Base-by-base conservation (phyloP, 1,140 invertebrate genomes). In the Harpegnathos saltator region DNA sequence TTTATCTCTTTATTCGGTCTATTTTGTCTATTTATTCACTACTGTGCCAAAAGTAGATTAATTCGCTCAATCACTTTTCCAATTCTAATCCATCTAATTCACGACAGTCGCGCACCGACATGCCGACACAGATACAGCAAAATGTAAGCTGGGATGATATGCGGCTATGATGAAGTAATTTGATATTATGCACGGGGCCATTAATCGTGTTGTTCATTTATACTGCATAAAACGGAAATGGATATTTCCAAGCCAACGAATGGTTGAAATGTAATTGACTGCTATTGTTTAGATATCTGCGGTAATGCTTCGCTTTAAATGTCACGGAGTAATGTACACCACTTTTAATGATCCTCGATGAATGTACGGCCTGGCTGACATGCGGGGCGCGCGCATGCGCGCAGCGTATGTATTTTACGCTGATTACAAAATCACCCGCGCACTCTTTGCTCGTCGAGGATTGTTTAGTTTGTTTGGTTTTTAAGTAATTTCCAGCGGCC, bases 271-370 rank as follows among this genome's bases (percentile, higher is more conserved):
- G 75, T 29, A 80, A 80, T 71, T 80, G 75, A 80, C 65, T 80
- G 14, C 65, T 33, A 80, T 80, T 80, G 75, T 80, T 80, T 80
- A 80, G 65, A 80, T 80, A 80, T 80, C 33, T 58, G 65, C 52
- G 26, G 52, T 22, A 58, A 29, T 11, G 75, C n/a, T 29, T 48
- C 52, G 75, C 52, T 80, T 69, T 80, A 80, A 80, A 80, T 69
- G 52, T 71, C 65, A 29, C 52, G 29, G 54, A 29, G 17, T 58
- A 58, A 80, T 59, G 15, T 80, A 69, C 71, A 68, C 61, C 26
- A 19, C 52, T 80, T 59, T 80, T 80, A 80, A 80, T 54, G 50
- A 71, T 17, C n/a, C 22, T 22, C n/a, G 54, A 71, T 56, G 65
- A 71, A 48, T 44, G 29, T n/a, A 78, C 17, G 38, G 12, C 33